Percentiles rank a stretch among this genome's conserved stretches.
Conservation (phyloP, 2,888 invertebrate genomes). For the Torymus auratus region DNA sequence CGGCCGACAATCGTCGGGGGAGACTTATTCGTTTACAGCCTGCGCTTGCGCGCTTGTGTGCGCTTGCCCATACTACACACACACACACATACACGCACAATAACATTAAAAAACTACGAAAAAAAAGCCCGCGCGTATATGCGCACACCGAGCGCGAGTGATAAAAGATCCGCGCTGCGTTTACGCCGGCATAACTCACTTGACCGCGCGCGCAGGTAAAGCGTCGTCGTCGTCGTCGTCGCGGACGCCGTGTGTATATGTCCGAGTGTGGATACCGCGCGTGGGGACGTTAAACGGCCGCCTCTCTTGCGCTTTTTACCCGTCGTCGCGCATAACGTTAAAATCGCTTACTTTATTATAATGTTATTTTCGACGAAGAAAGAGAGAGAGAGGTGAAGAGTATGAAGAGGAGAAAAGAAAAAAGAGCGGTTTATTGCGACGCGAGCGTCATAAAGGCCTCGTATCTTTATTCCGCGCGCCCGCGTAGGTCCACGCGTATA, state of each 20-base stretch:
- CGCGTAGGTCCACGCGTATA: slow-evolving; percentile 30
- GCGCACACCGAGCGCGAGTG: slow-evolving; percentile 1
- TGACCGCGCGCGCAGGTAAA: too few species aligned
- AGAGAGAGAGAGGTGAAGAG: background rate
- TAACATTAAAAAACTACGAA: slow-evolving; percentile 26
- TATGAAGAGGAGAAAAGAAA: too few species aligned
- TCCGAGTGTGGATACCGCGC: slow-evolving; percentile 7
- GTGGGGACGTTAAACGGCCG: slow-evolving; percentile 19
- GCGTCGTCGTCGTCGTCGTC: background rate
- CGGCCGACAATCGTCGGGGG: slow-evolving; percentile 14
- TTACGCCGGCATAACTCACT: slow-evolving; percentile 49
- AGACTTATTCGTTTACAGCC: slow-evolving; percentile 39
- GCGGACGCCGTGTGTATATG: slow-evolving; percentile 21
- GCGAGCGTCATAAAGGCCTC: slow-evolving; percentile 46
- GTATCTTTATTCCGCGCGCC: slow-evolving; percentile 47
- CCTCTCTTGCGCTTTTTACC: slow-evolving; percentile 6
- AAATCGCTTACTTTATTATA: slow-evolving; percentile 55
- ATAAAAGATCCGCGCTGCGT: slow-evolving; percentile 44
- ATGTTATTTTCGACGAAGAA: slow-evolving; percentile 43
- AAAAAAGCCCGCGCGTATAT: background rate
- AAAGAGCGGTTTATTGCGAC: slow-evolving; percentile 34
- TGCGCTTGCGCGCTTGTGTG: background rate
- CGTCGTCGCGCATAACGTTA: slow-evolving; percentile 48
- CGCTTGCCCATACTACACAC: background rate
- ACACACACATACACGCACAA: background rate